phyloP scores from a whole-genome alignment of 2,113 vertebrate genomes.

The Taurulus bubalis region DNA sequence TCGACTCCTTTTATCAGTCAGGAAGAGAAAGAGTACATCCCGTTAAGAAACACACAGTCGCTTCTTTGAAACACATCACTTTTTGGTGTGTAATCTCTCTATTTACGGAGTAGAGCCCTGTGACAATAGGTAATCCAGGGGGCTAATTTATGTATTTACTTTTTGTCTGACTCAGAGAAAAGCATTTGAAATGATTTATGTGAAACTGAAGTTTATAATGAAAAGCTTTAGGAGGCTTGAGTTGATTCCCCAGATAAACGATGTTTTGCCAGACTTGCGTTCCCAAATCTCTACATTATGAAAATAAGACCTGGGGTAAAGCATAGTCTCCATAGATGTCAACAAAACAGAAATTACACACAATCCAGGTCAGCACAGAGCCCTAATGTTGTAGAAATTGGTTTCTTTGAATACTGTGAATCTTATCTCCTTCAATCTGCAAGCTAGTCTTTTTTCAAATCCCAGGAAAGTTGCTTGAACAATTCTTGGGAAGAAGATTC shows the following conservation, averaged over 20 bases:
- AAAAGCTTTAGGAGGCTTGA: background rate
- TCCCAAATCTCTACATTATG: constrained; percentile 1
- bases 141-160: background rate
- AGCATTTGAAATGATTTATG: background rate
- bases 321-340: constrained; percentile 27
- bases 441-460: constrained; percentile 58
- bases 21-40: background rate
- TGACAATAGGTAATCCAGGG: background rate
- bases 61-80: background rate
- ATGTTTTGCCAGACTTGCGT: background rate
- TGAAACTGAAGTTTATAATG: constrained; percentile 5
- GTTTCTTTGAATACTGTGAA: constrained; percentile 21
- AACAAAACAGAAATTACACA: constrained; percentile 44
- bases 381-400: constrained; percentile 34
- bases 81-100: no score
- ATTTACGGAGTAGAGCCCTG: background rate
- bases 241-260: background rate
- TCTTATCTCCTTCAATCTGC: constrained; percentile 41
- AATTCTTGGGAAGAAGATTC: constrained; percentile 43
- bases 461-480: constrained; percentile 41
- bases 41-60: background rate
- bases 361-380: constrained; percentile 14
- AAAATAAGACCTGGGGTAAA: constrained; percentile 9
- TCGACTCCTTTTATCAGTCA: background rate
- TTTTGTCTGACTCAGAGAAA: background rate